Evolutionary conservation across 2,888 invertebrate genomes (phyloP), one percentile per base, ranked within the genome.

Genomic region (Cenopis cana): DNA sequence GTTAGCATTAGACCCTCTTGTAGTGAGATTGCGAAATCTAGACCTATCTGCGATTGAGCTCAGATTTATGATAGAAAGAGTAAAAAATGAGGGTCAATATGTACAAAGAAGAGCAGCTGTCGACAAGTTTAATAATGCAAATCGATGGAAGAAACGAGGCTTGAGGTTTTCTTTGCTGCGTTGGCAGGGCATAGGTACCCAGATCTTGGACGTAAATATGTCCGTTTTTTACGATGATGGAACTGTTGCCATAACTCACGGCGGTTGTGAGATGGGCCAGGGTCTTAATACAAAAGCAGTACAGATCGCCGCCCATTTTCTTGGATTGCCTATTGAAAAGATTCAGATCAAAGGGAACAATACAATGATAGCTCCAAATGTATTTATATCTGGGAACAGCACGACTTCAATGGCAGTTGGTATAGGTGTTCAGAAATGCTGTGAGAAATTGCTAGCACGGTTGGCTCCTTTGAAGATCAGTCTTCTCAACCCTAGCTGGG

Each of bases 81-180:
- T 95, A n/a, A 89, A 89, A 74, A 83, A 80, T 60, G 90, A 91
- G 74, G 89, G 94, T 0, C 89, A 95, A 55, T 94, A 94, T 74
- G 87, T 89, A 0, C 77, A 81, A 2, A 85, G 95, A 29, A 87
- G 86, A 74, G 78, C 78, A 61, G 87, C 83, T 6, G 88, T 95
- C 12, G 85, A 89, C 29, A 79, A 85, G 14, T 95, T 94, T 78
- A 95, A 95, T 79, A 79, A 85, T 33, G 59, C 91, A 71, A 96
- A 96, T 85, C 87, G 95, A 50, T 96, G 96, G 96, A 95, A 94
- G 78, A 97, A 97, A 85, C 93, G 94, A 61, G 96, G 95, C 0
- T 85, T 95, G 0, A 85, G 94, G 46, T 77, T 96, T 14, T 90
- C 95, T 0, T 94, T 95, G 0, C 90, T 96, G 88, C 93, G 93